Conservation (phyloP, 2,888 invertebrate genomes). For the Eueremaeus valkanovi region DNA sequence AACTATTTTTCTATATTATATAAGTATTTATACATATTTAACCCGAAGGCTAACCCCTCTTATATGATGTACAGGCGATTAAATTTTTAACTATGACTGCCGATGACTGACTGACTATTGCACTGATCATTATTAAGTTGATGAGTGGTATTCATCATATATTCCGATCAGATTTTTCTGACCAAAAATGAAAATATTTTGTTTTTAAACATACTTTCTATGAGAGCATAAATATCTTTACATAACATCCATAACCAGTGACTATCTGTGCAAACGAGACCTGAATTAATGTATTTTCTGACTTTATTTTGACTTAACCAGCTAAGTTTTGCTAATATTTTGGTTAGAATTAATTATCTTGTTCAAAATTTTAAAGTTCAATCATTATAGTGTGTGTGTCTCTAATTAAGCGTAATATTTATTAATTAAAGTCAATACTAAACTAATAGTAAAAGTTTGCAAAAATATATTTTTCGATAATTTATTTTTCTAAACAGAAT, state of each 20-base stretch:
- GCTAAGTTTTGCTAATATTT: too few species aligned
- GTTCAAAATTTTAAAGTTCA: too few species aligned
- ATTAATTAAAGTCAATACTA: slow-evolving; percentile 3
- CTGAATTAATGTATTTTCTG: background rate
- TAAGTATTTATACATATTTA: slow-evolving; percentile 17
- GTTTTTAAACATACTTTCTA: background rate
- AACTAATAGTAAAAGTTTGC: background rate
- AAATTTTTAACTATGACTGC: background rate
- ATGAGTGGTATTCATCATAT: background rate
- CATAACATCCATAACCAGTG: background rate
- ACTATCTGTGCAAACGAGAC: background rate
- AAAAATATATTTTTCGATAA: too few species aligned
- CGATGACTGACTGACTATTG: background rate
- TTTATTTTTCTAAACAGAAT: too few species aligned
- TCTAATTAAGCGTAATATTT: background rate
- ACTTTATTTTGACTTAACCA: too few species aligned
- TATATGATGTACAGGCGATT: slow-evolving; percentile 15
- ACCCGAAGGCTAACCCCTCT: slow-evolving; percentile 11
- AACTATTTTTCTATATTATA: slow-evolving; percentile 1
- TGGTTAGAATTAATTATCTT: too few species aligned
- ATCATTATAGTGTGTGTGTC: too few species aligned
- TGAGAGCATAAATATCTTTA: background rate
- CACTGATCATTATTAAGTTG: background rate
- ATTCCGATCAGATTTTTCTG: background rate
- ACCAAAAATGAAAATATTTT: background rate